Conservation (phyloP, 2,797 vertebrate genomes). For the Cirrhinus molitorella region DNA sequence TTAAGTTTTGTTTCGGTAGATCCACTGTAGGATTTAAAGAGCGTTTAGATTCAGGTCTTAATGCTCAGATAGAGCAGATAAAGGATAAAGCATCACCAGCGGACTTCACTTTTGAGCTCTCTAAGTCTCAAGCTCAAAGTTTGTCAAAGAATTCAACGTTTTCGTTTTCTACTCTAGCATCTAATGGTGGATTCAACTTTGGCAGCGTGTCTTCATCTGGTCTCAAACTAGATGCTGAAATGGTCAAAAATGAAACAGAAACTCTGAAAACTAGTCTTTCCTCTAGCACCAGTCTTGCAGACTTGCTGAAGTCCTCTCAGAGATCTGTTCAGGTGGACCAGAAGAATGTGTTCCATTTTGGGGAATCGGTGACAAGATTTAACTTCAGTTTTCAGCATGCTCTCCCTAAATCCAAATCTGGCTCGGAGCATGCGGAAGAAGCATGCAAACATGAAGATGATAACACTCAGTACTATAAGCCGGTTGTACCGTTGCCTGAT, state of each 20-base stretch:
- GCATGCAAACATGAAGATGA: neutral
- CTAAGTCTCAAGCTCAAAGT: too few relatives aligned
- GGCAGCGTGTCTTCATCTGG: constrained; percentile 76
- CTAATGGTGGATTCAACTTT: constrained; percentile 87
- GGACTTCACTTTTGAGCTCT: neutral
- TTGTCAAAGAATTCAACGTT: constrained; percentile 78
- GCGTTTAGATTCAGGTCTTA: constrained; percentile 63
- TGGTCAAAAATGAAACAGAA: too few relatives aligned
- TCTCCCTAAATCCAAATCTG: constrained; percentile 92
- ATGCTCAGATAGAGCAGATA: constrained; percentile 76
- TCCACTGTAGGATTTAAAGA: constrained; percentile 81
- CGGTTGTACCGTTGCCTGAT: constrained; percentile 93
- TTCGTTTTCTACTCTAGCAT: constrained; percentile 81
- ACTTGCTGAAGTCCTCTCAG: too few relatives aligned
- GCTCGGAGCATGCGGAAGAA: constrained; percentile 93
- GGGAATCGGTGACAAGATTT: constrained; percentile 91
- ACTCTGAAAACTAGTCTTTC: constrained; percentile 75
- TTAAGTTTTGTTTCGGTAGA: constrained; percentile 68
- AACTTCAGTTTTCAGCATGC: constrained; percentile 95
- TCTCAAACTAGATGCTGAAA: constrained; percentile 78
- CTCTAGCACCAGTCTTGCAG: constrained; percentile 72
- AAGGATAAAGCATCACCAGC: constrained; percentile 74
- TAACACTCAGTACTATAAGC: constrained; percentile 73
- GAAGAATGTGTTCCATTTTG: constrained; percentile 93
- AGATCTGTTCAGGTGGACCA: constrained; percentile 87